Base-by-base conservation (phyloP, 92 coral and sea anemone genomes). In the Galaxea fascicularis region DNA sequence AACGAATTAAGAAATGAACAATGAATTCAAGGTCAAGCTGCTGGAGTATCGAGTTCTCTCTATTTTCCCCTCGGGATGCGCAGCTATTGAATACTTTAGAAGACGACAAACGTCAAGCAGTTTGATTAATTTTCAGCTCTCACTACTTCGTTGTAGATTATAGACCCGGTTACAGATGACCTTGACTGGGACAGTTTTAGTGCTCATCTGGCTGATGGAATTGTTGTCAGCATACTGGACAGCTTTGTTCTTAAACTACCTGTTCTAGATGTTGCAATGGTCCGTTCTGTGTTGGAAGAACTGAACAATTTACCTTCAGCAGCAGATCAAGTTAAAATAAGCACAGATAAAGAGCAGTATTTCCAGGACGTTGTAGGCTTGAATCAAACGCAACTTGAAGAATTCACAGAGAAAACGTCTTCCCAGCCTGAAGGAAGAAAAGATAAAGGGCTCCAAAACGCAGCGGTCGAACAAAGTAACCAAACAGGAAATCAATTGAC, bases 161-260 rank as follows among this genome's bases (percentile, higher is more conserved):
- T 82, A 25, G 86, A 82, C 46, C 86, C 86, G 6, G 86, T 82
- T 22, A 82, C 86, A 24, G 78, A 82, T 31, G 78, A 82, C 29
- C 44, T 82, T 0, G 41, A 71, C 47, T 82, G 86, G 78, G 25
- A 54, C 26, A 70, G 14, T 14, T 82, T 82, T 76, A 57, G 78
- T 45, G 21, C 78, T 7, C 59, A 71, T 17, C 70, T 82, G 25
- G 86, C 86, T 0, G 86, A 82, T 71, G 78, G 78, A 57, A 82
- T 70, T 25, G 78, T 14, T 11, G 86, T 82, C 11, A 82, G 86
- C 59, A 82, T 82, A 82, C 18, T 82, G 71, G 86, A 82, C 16
- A 82, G 86, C 14, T 82, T 82, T 45, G 65, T n/a, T 30, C 31
- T 28, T n/a, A 71, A 82, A 10, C 86, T 82, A 16, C 86, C 86